Evolutionary conservation across 2,113 vertebrate species (phyloP), one percentile per base, ranked within the genome.

Genomic region (Alethe castanea): DNA sequence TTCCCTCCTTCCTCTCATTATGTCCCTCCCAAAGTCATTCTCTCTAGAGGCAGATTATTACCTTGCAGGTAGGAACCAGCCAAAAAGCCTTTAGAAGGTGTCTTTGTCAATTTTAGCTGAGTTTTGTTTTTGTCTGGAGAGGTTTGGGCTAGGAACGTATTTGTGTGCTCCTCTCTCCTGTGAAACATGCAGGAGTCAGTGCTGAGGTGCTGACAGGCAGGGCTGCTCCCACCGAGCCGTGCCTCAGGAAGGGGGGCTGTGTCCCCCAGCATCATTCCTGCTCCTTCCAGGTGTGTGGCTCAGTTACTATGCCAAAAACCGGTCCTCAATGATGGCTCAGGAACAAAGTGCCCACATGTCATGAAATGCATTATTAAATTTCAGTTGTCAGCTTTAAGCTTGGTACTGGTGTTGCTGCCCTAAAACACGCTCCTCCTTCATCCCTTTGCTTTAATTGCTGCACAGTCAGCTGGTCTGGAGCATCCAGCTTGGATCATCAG

Each of bases 361-460:
- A 70, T 47, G 54, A 86, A 66, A 70, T 2, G 4, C 3, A 0
- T 71, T 35, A 14, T 62, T 86, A 53, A 64, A 33, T 61, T 65
- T 53, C 42, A 59, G 8, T 28, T 48, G 31, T 69, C 45, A 81
- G 29, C n/a, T 36, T 56, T 20, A 72, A 48, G 31, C 25, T 47
- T 70, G 59, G 35, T 61, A 66, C 33, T 81, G 42, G 24, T 24
- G 28, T 13, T 65, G 22, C 65, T 70, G 57, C 45, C 25, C 40
- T 53, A 44, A 81, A 73, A n/a, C 1, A 1, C 0, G 0, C 2
- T 81, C 40, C 11, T 33, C 8, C 66, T 60, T 64, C 1, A 2
- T 57, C 18, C n/a, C 22, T 10, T 48, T 65, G 73, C 56, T 90
- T 81, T 45, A 78, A 53, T 38, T 66, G n/a, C 44, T 59, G 22